Evolutionary conservation across 1,140 invertebrate genomes (phyloP), one percentile per base, ranked within the genome.

Genomic region (Cyrtorhinus lividipennis): DNA sequence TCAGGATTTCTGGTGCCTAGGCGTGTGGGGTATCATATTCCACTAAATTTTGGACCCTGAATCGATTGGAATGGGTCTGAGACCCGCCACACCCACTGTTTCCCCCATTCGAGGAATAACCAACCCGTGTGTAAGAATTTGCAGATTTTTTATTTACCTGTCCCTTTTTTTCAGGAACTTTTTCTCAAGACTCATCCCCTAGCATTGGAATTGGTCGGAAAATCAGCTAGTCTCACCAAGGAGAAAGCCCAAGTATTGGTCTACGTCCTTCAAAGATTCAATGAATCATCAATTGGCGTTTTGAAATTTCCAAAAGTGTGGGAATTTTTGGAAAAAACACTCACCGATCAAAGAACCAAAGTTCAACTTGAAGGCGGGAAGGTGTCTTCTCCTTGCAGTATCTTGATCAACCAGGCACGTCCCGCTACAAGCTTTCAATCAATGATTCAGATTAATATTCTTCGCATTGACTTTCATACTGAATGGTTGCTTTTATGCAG

Each of bases 251-350:
- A 61, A 2, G 67, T 70, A 0, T 53, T 78, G 13, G 71, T 68
- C 24, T 71, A 73, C 59, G 72, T 76, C 38, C 62, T 77, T 0
- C 67, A 73, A 45, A 69, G 73, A 63, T 74, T 77, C 38, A 72
- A 73, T 23, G 69, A 66, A 15, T 66, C 59, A 18, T 76, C 73
- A 1, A 66, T 73, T 3, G 64, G 71, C 1, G 70, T 77, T 27
- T 67, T 80, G 20, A 65, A 70, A 5, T 59, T 71, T n/a, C 61
- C 72, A 0, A 58, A 67, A 45, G 71, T 73, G 0, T 76, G 72
- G 74, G 38, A 64, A 12, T 68, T 76, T 13, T 74, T 76, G 1
- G 68, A 73, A 30, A 57, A 44, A 0, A 65, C 72, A 10, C 64
- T 77, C n/a, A 1, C 20, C 18, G 64, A 65, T 24, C 59, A 60